Evolutionary conservation across 2,113 vertebrate species (phyloP).

Genomic region (Pteruthius melanotis): DNA sequence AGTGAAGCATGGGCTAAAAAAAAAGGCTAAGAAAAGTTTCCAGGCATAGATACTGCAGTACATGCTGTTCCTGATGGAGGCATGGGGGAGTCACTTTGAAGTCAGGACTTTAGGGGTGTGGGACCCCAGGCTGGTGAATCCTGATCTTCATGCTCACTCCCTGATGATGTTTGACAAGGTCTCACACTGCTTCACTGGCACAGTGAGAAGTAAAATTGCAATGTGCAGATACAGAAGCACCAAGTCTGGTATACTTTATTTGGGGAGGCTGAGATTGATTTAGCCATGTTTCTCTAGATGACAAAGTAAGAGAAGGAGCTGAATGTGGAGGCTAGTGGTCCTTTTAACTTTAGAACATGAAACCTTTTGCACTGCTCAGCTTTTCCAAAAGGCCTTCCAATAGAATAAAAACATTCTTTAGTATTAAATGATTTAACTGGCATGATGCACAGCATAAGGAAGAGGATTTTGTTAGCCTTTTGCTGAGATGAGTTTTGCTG

Average conservation of each 20-base stretch:
- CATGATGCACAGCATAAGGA: background rate
- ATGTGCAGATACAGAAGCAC: background rate
- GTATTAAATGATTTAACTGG: background rate
- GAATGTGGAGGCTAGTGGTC: background rate
- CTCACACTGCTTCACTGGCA: background rate
- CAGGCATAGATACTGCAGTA: background rate
- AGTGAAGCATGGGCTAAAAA: background rate
- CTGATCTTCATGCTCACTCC: background rate
- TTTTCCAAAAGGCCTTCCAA: background rate
- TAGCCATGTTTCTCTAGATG: background rate
- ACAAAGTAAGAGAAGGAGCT: constrained; percentile 6
- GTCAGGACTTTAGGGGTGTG: background rate
- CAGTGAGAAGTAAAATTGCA: background rate
- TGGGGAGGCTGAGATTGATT: background rate
- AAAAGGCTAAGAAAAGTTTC: background rate
- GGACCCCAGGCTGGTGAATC: background rate
- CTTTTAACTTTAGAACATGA: constrained; percentile 13
- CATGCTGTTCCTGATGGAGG: background rate
- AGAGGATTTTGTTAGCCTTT: background rate
- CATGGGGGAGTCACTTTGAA: background rate
- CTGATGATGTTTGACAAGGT: background rate
- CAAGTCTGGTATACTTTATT: background rate
- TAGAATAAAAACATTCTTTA: constrained; percentile 19
- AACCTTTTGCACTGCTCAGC: background rate
- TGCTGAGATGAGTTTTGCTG: background rate